Conservation (phyloP, 2,888 invertebrate genomes). For the Hymenopus coronatus region DNA sequence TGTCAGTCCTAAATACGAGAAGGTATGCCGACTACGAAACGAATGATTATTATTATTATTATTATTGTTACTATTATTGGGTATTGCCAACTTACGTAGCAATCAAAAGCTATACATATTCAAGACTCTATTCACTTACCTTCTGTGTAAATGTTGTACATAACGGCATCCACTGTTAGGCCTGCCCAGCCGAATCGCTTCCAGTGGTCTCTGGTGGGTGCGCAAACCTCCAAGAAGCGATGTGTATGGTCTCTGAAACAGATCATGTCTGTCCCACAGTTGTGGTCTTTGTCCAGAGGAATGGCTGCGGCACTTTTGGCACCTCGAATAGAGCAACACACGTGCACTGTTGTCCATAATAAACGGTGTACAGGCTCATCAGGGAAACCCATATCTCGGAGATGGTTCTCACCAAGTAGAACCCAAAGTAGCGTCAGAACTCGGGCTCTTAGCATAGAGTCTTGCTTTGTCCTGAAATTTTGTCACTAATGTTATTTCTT, state of each 20-base stretch:
- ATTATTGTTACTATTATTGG: too few species aligned
- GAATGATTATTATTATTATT: too few species aligned
- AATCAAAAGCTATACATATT: too few species aligned
- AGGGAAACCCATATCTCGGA: slow-evolving; percentile 31
- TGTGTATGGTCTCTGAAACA: slow-evolving; percentile 36
- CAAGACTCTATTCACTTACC: slow-evolving; percentile 22
- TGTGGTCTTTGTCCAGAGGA: slow-evolving; percentile 31
- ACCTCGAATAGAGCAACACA: slow-evolving; percentile 31
- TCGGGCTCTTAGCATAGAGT: slow-evolving; percentile 19
- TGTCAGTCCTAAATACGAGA: too few species aligned
- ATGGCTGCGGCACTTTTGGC: slow-evolving; percentile 32
- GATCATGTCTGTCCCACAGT: slow-evolving; percentile 32
- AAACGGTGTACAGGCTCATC: slow-evolving; percentile 24
- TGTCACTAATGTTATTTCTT: background rate
- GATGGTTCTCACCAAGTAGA: slow-evolving; percentile 30
- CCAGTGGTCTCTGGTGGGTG: slow-evolving; percentile 35
- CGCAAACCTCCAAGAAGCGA: slow-evolving; percentile 35
- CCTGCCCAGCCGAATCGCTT: slow-evolving; percentile 35
- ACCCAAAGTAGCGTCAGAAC: slow-evolving; percentile 32
- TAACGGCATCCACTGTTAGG: slow-evolving; percentile 34
- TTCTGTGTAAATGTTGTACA: slow-evolving; percentile 33
- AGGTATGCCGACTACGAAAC: too few species aligned
- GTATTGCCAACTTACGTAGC: too few species aligned
- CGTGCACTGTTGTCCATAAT: slow-evolving; percentile 31
- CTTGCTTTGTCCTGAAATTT: slow-evolving; percentile 2